A percentile compares a stretch with the other conserved stretches of the same genome.
phyloP scores from a whole-genome alignment of 2,888 invertebrate species.

The Cantharis rufa region DNA sequence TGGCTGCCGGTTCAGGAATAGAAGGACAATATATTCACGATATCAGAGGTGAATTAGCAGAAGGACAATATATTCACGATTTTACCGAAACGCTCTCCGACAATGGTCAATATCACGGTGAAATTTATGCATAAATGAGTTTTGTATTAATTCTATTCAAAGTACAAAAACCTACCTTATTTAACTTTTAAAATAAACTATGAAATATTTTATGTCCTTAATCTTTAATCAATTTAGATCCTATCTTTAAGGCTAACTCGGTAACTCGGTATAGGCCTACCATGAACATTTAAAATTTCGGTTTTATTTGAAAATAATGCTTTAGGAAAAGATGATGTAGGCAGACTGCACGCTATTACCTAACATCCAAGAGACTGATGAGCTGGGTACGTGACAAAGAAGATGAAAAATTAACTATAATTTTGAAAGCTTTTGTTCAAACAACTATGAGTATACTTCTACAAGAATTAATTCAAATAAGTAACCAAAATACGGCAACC shows the following conservation, averaged over 20 bases:
- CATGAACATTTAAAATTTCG: background rate
- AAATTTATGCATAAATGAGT: conserved; percentile 11
- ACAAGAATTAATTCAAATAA: background rate
- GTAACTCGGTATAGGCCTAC: background rate
- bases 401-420: background rate
- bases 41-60: background rate
- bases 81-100: conserved; percentile 18
- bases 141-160: background rate
- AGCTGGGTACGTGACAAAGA: background rate
- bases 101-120: conserved; percentile 16
- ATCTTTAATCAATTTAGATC: background rate
- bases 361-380: background rate
- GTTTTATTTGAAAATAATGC: background rate
- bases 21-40: conserved; percentile 23
- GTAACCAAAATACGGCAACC: too few species aligned
- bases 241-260: background rate
- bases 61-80: conserved; percentile 19
- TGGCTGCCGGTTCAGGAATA: conserved; percentile 14
- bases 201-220: background rate
- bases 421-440: background rate
- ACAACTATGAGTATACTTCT: background rate
- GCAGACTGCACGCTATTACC: background rate
- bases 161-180: background rate
- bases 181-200: background rate
- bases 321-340: background rate